Evolutionary conservation across 2,113 vertebrate genomes (phyloP), one percentile per base, ranked within the genome.

Genomic region (Chaetorhynchus papuensis): DNA sequence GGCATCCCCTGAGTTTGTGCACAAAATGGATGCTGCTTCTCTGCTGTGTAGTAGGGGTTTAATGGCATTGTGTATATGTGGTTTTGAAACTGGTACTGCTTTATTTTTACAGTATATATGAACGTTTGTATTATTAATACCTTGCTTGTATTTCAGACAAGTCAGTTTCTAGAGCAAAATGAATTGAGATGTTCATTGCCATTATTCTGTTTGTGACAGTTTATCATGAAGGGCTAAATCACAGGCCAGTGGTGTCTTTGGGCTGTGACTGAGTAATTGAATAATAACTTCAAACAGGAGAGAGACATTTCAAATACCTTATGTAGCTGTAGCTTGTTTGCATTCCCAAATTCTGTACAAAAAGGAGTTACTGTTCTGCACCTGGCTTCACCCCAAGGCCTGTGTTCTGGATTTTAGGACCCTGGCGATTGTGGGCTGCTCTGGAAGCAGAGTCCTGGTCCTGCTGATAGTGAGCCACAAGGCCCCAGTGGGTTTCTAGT

Each of bases 221-320:
- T 91, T 72, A 49, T 91, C 13, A 21, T 1, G 5, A 66, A 57
- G 30, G 71, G 56, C 59, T 81, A 78, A 86, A 50, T 69, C 2
- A 1, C 59, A 65, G 23, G 30, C 33, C 63, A 27, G 30, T 69
- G 61, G 31, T 0, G 0, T 82, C 27, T 63, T 50, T 80, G 30
- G 33, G 33, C 54, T 90, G 39, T 64, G 64, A 41, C 44, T 19
- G 39, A 59, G 13, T 26, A 33, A n/a, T 15, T 60, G 64, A 89
- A 31, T 28, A 66, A 16, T 63, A 11, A 39, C 41, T 83, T 84
- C 18, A 37, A 31, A 59, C 28, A 68, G 42, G 59, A 90, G 57
- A 72, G 16, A 69, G 27, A 54, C 53, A 47, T 69, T 80, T 77
- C 9, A 24, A 37, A 47, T 69, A 68, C 28, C 33, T 50, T 54